Evolutionary conservation across 2,113 vertebrate species (phyloP).

Genomic region (Silurus glanis): DNA sequence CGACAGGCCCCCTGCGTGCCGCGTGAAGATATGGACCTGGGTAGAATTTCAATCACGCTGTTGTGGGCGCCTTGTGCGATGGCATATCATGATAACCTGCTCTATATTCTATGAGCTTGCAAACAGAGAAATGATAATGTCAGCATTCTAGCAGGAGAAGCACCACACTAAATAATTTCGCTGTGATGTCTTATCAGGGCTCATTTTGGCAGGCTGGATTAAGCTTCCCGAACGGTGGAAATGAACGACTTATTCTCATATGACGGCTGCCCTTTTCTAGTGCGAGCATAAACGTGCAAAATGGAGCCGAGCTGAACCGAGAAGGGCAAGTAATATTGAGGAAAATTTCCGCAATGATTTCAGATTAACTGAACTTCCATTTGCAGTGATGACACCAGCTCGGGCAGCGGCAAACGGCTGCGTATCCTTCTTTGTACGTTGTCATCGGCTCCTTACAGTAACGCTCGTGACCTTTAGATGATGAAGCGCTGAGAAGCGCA

Average conservation of each 20-base stretch:
- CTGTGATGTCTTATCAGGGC: constrained; percentile 48
- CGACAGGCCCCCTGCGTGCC: constrained; percentile 11
- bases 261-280: constrained; percentile 17
- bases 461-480: constrained; percentile 70
- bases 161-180: constrained; percentile 52
- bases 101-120: constrained; percentile 47
- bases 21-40: constrained; percentile 36
- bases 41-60: constrained; percentile 48
- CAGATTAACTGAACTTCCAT: constrained; percentile 51
- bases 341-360: constrained; percentile 50
- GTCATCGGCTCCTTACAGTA: constrained; percentile 57
- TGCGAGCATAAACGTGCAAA: constrained; percentile 21
- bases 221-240: constrained; percentile 49
- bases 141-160: constrained; percentile 53
- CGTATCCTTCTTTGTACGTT: constrained; percentile 55
- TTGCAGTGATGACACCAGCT: constrained; percentile 22
- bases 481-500: constrained; percentile 61
- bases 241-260: constrained; percentile 33
- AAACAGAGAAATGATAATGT: constrained; percentile 50
- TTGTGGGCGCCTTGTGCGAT: constrained; percentile 32
- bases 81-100: constrained; percentile 51
- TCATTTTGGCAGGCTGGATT: constrained; percentile 49
- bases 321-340: constrained; percentile 24
- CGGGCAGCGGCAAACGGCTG: constrained; percentile 45
- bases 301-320: background rate